These are phyloP conservation scores for Himalopsyche tibetana DNA, from an alignment of 2,888 invertebrate species.

Conservation along the genomic window DNA sequence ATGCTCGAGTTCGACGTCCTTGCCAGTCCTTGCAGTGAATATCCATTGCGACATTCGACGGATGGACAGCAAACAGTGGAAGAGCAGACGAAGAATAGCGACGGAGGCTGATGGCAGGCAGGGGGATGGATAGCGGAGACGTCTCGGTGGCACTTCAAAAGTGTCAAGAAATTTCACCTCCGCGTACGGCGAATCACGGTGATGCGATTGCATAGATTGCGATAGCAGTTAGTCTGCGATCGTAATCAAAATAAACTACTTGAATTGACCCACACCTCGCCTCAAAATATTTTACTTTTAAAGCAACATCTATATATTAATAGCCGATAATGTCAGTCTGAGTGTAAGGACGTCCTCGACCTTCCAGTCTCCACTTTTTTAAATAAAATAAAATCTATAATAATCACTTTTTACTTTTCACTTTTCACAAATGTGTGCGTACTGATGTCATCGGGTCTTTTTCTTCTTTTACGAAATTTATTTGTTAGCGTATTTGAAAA, in stretches of 20 bases:
- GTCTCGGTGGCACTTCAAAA: slow-evolving; percentile 14
- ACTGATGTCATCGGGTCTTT: no score
- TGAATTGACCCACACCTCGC: not conserved
- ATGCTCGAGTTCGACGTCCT: slow-evolving; percentile 29
- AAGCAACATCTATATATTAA: no score
- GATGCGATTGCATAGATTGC: not conserved
- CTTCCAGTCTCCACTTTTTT: no score
- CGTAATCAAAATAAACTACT: not conserved
- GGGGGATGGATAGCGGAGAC: no score
- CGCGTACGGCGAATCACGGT: not conserved
- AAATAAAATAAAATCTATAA: no score
- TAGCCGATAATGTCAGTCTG: no score
- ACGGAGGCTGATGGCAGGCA: no score
- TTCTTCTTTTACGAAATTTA: no score
- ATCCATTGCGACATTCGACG: not conserved
- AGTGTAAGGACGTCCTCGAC: no score
- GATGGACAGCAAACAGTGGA: not conserved
- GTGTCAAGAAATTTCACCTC: not conserved
- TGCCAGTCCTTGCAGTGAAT: not conserved
- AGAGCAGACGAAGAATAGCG: not conserved
- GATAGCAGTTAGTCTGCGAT: not conserved
- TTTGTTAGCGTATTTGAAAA: no score
- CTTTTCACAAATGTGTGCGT: no score
- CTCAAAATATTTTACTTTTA: not conserved
- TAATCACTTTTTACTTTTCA: no score